A percentile compares a stretch with the other conserved stretches of the same genome.
phyloP scores from a whole-genome alignment of 2,113 vertebrate species.

The Amblyornis subalaris region DNA sequence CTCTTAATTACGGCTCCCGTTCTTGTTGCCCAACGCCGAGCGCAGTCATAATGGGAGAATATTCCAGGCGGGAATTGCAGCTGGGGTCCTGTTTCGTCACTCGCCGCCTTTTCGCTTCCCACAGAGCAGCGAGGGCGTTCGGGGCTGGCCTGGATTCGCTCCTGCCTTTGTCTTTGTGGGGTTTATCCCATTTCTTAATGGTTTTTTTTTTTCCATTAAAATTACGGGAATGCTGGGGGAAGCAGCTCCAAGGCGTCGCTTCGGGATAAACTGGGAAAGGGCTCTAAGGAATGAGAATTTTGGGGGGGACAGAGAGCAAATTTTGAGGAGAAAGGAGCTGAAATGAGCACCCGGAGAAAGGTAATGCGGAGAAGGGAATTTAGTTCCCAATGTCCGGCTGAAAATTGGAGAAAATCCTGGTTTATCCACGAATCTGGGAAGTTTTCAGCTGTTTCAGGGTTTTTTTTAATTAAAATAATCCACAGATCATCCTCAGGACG shows the following conservation, averaged over 20 bases:
- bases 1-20: background rate
- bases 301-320: background rate
- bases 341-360: background rate
- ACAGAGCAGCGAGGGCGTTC: background rate
- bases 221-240: background rate
- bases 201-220: background rate
- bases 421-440: no score
- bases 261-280: background rate
- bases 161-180: background rate
- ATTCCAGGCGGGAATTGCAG: background rate
- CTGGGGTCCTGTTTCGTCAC: background rate
- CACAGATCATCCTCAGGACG: no score
- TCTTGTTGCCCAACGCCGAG: background rate
- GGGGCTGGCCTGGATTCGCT: background rate
- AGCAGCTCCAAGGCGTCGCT: background rate
- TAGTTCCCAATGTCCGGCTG: background rate
- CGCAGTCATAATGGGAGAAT: background rate
- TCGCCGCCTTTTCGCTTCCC: background rate
- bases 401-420: background rate
- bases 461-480: no score
- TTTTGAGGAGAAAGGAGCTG: background rate
- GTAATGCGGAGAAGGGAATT: background rate
- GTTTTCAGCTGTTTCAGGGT: no score
- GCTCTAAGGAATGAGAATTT: background rate
- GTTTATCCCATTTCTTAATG: background rate